Conservation (phyloP, 1,140 invertebrate species). For the Papilio aristodemus region DNA sequence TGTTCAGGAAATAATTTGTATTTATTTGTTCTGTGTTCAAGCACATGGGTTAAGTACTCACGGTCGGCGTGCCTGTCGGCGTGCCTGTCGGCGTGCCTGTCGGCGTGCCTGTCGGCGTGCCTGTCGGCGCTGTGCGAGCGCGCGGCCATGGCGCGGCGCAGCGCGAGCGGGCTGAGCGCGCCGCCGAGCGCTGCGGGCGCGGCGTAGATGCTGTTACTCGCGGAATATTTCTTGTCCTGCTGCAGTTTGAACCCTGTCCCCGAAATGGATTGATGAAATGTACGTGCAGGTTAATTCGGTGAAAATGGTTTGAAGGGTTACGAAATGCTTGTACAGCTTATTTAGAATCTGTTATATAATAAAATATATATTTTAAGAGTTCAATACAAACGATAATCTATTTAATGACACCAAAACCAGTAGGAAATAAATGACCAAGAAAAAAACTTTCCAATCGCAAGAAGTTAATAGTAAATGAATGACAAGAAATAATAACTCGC, state of each 20-base stretch:
- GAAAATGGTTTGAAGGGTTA: too few relatives aligned
- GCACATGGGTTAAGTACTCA: slow-evolving; percentile 46
- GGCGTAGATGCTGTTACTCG: slow-evolving; percentile 76
- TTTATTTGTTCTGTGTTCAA: too few relatives aligned
- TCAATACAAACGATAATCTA: not conserved
- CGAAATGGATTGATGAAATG: not conserved
- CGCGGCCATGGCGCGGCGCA: slow-evolving; percentile 65
- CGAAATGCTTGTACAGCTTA: too few relatives aligned
- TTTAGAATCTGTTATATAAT: too few relatives aligned
- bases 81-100: too few relatives aligned
- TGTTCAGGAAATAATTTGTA: too few relatives aligned
- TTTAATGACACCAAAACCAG: not conserved
- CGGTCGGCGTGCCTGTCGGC: slow-evolving; percentile 80
- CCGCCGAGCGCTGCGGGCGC: slow-evolving; percentile 72
- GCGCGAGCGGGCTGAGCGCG: slow-evolving; percentile 70
- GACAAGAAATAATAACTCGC: too few relatives aligned
- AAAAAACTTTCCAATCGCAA: too few relatives aligned
- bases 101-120: slow-evolving; percentile 70
- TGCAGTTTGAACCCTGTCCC: slow-evolving; percentile 62
- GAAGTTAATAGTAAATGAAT: too few relatives aligned
- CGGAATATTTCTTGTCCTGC: slow-evolving; percentile 56
- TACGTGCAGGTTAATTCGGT: not conserved
- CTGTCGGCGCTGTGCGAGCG: slow-evolving; percentile 82
- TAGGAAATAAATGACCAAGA: too few relatives aligned
- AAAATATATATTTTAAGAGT: too few relatives aligned